Base-by-base conservation (phyloP, 2,888 invertebrate genomes). In the Geotrupes spiniger region DNA sequence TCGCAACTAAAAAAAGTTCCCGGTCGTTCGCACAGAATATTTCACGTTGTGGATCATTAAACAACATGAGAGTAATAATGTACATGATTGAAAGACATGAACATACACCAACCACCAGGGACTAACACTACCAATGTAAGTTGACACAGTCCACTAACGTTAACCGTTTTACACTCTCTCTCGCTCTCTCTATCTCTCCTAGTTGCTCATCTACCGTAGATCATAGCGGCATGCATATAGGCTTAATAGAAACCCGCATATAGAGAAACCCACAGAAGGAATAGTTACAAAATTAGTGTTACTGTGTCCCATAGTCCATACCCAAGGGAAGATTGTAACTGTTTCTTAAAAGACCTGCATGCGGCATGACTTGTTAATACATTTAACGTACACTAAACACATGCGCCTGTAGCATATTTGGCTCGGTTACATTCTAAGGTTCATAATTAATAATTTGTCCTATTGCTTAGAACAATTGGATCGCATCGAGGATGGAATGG, bases 401-500 rank as follows among this genome's bases (percentile, higher is more conserved):
- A 41, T 40, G 49, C 49, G 41, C 9, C 33, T 33, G 33, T 49
- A 49, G 49, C 41, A 36, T 49, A 49, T 42, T 42, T 49, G 49
- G 37, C 21, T 21, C 21, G 33, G 21, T 38, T 12, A 26, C 6
- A 8, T 36, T 17, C 14, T 12, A 39, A 42, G 12, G 14, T 29
- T 26, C 29, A 31, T 16, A 25, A 39, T 10, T 38, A 16, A 10
- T 42, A 16, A 40, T 46, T 33, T 14, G 17, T 15, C 12, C 10
- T 40, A 28, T 44, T 40, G 36, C 31, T 68, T 73, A 95, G 99
- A 99, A 75, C 99, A 99, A 92, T 81, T 99, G 85, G 99, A 99
- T 78, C 87, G 98, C 68, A 93, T 98, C 76, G 99, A 99, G 78
- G 97, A 97, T 79, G 98, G 98, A 31, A 96, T 99, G 95, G 99